Percentiles rank a stretch among this genome's conserved stretches.
Conservation (phyloP, 2,113 vertebrate genomes). For the Phaetusa simplex region DNA sequence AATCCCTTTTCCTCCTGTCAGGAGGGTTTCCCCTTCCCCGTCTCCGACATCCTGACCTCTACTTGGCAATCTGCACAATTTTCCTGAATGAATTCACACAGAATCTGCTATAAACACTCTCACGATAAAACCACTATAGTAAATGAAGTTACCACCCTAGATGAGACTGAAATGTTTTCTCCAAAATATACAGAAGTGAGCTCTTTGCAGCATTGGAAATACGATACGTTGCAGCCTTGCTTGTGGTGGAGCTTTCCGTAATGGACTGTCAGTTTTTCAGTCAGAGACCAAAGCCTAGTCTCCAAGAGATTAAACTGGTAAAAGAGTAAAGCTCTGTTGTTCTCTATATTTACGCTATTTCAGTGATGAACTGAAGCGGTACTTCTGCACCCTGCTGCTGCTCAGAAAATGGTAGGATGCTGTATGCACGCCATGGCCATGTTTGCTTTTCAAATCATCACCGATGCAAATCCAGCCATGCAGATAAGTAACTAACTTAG, state of each 20-base stretch:
- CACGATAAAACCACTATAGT: not conserved
- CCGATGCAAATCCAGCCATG: not conserved
- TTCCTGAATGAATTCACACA: not conserved
- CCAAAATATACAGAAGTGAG: not conserved
- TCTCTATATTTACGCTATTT: not conserved
- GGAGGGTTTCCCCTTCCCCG: not conserved
- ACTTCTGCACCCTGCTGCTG: not conserved
- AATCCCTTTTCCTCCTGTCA: not conserved
- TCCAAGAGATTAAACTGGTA: not conserved
- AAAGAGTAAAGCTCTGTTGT: not conserved
- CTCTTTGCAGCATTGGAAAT: not conserved
- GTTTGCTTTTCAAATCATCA: not conserved
- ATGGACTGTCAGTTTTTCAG: not conserved
- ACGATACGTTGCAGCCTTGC: not conserved
- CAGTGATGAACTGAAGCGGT: not conserved
- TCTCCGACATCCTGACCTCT: not conserved
- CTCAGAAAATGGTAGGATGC: not conserved
- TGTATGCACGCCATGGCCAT: accelerated
- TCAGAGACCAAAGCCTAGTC: not conserved
- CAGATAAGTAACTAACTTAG: not conserved
- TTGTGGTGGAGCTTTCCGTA: not conserved
- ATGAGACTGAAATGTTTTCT: not conserved
- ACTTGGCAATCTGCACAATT: accelerated
- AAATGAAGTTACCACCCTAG: not conserved
- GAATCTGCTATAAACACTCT: not conserved